Percentiles rank a stretch among this genome's conserved stretches.
phyloP scores from a whole-genome alignment of 1,140 invertebrate species.

The Phocides pigmalion region DNA sequence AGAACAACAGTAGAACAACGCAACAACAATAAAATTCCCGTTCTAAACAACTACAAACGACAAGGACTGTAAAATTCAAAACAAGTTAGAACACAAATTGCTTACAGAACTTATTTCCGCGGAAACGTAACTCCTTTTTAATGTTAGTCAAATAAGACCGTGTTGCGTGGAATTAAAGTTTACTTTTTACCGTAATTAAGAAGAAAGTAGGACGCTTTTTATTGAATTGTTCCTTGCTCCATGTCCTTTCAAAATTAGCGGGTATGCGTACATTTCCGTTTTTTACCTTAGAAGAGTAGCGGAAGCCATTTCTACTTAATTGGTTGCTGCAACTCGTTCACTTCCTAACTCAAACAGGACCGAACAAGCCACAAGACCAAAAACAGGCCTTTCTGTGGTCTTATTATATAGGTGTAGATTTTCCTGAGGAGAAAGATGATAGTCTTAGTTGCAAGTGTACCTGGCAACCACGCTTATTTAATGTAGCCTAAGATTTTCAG shows the following conservation, averaged over 20 bases:
- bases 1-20: slow-evolving; percentile 7
- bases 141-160: not conserved
- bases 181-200: not conserved
- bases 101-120: not conserved
- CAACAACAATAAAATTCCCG: slow-evolving; percentile 19
- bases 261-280: too few species aligned
- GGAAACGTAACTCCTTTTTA: slow-evolving; percentile 11
- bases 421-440: too few species aligned
- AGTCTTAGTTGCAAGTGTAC: too few species aligned
- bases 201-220: not conserved
- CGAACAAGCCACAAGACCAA: too few species aligned
- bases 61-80: slow-evolving; percentile 2
- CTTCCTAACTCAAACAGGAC: too few species aligned
- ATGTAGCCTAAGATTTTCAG: too few species aligned
- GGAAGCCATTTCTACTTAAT: too few species aligned
- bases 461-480: too few species aligned
- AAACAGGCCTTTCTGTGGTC: too few species aligned
- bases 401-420: too few species aligned
- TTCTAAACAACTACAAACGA: slow-evolving; percentile 15
- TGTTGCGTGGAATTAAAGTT: not conserved
- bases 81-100: slow-evolving; percentile 13
- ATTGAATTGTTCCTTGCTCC: not conserved
- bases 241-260: not conserved
- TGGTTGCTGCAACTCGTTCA: too few species aligned
- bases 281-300: too few species aligned